Conservation (phyloP, 1,140 invertebrate species). For the Papilio helenus region DNA sequence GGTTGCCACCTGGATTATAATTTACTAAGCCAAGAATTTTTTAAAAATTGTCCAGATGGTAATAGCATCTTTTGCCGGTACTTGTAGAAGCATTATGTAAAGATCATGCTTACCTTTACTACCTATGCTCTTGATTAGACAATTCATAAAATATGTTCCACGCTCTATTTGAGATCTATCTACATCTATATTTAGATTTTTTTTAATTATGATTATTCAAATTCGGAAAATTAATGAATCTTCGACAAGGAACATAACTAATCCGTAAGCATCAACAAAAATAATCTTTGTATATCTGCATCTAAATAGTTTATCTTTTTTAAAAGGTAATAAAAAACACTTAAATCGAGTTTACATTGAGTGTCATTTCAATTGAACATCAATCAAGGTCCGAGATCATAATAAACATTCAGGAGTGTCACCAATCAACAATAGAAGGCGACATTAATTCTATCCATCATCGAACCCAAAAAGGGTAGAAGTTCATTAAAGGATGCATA, state of each 20-base stretch:
- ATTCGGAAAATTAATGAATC: neutral
- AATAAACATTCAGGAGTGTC: conserved; percentile 69
- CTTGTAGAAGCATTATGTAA: neutral
- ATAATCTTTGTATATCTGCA: neutral
- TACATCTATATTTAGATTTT: too few relatives aligned
- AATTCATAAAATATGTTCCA: too few relatives aligned
- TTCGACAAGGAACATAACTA: neutral
- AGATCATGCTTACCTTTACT: neutral
- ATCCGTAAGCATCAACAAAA: neutral
- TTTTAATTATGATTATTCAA: too few relatives aligned
- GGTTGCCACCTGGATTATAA: conserved; percentile 53
- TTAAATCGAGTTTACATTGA: conserved; percentile 38
- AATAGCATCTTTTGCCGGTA: neutral
- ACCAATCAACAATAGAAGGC: conserved; percentile 78
- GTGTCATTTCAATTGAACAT: conserved; percentile 65
- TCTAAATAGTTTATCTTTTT: neutral
- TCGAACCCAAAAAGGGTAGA: conserved; percentile 77
- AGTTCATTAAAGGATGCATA: conserved; percentile 82
- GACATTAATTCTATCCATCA: conserved; percentile 82
- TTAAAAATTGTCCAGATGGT: neutral
- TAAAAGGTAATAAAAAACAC: neutral
- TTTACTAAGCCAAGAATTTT: neutral
- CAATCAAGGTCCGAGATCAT: conserved; percentile 48
- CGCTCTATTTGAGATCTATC: too few relatives aligned
- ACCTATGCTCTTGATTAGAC: neutral